Evolutionary conservation across 2,888 invertebrate genomes (phyloP).

Genomic region (Drosophila nr. perissopoda): DNA sequence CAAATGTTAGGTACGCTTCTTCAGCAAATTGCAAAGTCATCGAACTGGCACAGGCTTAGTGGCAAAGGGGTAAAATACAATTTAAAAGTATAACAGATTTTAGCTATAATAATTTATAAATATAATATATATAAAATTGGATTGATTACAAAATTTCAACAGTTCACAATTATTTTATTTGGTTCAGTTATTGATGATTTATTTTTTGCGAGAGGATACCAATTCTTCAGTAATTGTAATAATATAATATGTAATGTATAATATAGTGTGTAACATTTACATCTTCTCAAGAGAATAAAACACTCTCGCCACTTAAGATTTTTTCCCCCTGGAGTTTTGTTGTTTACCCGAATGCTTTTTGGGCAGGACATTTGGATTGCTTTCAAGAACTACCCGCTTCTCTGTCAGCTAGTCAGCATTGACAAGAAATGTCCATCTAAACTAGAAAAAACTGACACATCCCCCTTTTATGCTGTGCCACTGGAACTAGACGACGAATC

Average conservation of each 20-base stretch:
- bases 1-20: conserved; percentile 31
- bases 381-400: conserved; percentile 2
- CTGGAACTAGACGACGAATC: conserved; percentile 64
- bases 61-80: neutral
- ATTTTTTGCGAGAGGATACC: neutral
- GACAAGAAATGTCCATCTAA: conserved; percentile 47
- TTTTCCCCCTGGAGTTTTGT: neutral
- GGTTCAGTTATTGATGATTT: neutral
- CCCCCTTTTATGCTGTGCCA: conserved; percentile 39
- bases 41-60: conserved; percentile 1
- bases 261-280: no score
- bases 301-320: neutral
- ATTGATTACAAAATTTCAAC: neutral
- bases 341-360: neutral
- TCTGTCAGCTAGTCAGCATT: conserved; percentile 34
- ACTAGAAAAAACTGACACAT: neutral
- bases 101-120: no score
- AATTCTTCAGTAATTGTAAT: neutral
- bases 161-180: neutral
- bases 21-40: conserved; percentile 17
- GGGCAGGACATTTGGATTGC: neutral
- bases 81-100: no score
- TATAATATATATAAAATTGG: neutral
- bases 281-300: neutral
- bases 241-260: no score